Percentiles rank a stretch among this genome's conserved stretches.
These are phyloP conservation scores for Calyptommatus sinebrachiatus DNA, from an alignment of 2,113 vertebrate species.

Conservation along the genomic window DNA sequence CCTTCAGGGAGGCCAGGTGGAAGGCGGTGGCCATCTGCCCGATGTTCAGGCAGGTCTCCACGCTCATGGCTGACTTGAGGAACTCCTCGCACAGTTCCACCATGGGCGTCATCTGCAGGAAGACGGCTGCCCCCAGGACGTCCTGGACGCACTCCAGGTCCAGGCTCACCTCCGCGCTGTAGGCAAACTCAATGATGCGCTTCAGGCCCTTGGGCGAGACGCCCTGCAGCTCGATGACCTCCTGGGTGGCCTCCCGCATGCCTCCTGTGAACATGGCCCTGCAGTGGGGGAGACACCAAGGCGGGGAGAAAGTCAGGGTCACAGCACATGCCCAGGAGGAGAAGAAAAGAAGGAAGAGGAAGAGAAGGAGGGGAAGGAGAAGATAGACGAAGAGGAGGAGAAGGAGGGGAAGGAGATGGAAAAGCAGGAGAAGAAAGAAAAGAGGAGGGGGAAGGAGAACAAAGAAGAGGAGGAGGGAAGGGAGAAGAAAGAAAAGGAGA, in stretches of 20 bases:
- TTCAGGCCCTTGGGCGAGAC: slow-evolving; percentile 89
- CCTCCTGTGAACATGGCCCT: slow-evolving; percentile 99
- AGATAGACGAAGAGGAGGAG: too few species aligned
- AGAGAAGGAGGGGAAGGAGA: too few species aligned
- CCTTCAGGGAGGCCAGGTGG: slow-evolving; percentile 89
- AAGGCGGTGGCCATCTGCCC: slow-evolving; percentile 98
- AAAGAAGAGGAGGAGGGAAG: too few species aligned
- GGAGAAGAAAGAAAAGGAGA: too few species aligned
- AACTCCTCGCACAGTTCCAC: slow-evolving; percentile 97
- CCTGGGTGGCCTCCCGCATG: slow-evolving; percentile 92
- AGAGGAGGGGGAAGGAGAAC: too few species aligned
- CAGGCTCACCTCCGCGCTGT: slow-evolving; percentile 92
- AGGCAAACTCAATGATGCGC: slow-evolving; percentile 96
- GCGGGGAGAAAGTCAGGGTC: not conserved
- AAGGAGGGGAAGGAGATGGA: too few species aligned
- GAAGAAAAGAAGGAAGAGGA: too few species aligned
- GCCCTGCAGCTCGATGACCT: slow-evolving; percentile 89
- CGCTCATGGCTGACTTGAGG: slow-evolving; percentile 95
- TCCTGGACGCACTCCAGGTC: slow-evolving; percentile 97
- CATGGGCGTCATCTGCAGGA: slow-evolving; percentile 95
- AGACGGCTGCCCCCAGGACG: slow-evolving; percentile 93
- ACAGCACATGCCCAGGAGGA: too few species aligned
- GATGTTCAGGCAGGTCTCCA: slow-evolving; percentile 94
- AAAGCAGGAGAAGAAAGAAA: too few species aligned
- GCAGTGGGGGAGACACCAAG: slow-evolving; percentile 52